phyloP scores from a whole-genome alignment of 2,113 vertebrate species.

The Macquaria ambigua region DNA sequence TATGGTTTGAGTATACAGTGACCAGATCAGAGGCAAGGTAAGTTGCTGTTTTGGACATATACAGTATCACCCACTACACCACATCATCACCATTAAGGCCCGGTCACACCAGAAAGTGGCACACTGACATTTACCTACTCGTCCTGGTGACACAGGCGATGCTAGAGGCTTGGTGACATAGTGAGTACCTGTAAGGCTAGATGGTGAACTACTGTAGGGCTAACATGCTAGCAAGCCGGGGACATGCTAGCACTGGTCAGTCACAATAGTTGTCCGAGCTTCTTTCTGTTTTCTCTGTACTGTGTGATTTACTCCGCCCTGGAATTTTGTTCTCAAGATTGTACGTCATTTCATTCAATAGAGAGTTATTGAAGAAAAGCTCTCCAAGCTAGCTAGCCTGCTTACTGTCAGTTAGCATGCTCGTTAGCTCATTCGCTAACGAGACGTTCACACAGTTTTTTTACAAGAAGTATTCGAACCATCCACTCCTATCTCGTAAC shows the following conservation, averaged over 20 bases:
- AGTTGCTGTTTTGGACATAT: conserved; percentile 33
- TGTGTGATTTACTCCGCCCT: background rate
- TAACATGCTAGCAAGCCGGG: background rate
- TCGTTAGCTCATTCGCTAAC: background rate
- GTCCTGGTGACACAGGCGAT: too few species aligned
- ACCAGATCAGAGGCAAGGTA: conserved; percentile 98
- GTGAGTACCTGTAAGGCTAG: background rate
- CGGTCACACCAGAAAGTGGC: background rate
- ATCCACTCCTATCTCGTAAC: too few species aligned
- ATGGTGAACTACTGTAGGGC: background rate
- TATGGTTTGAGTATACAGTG: conserved; percentile 99
- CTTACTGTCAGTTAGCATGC: background rate
- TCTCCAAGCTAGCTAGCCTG: background rate
- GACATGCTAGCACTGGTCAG: background rate
- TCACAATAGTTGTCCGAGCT: background rate
- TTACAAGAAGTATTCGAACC: too few species aligned
- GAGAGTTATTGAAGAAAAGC: background rate
- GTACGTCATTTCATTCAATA: background rate
- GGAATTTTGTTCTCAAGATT: background rate
- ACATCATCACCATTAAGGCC: background rate
- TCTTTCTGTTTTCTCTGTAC: background rate
- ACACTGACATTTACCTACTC: background rate
- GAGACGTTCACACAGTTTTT: too few species aligned
- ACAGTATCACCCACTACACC: background rate
- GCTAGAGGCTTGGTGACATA: background rate